Evolutionary conservation across 2,888 invertebrate genomes (phyloP), one percentile per base, ranked within the genome.

Genomic region (Acrocera orbiculus): DNA sequence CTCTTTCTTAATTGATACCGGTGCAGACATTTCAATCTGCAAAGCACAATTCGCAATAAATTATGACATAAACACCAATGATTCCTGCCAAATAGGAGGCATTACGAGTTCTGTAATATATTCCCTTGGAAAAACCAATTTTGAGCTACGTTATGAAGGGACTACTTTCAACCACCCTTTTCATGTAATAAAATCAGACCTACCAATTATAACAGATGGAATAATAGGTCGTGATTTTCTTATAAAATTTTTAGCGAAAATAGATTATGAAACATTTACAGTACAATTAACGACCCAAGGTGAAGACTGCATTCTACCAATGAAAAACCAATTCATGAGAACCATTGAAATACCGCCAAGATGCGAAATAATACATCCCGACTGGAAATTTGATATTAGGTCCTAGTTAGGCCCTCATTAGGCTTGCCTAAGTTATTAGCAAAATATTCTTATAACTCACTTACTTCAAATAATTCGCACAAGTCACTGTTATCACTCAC

Each of bases 241-340:
- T 9, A 30, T 13, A 14, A 30, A 30, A 13, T 11, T 22, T 22
- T 7, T 14, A 9, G n/a, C 20, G 14, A 20, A 30, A 8, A 30
- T 30, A 20, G 30, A 30, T 22, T 30, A 30, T 20, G 22, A 30
- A n/a, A 20, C 22, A 30, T 30, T 11, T 20, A 14, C 30, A 13
- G 5, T 30, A 20, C 19, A 20, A 5, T 22, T 30, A 30, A 30
- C 4, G 22, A 13, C 14, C 11, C 8, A 22, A 9, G 10, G 5
- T 13, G 10, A 14, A 6, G 30, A 19, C 15, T 4, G 19, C 9
- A 20, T 20, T 13, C 15, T 30, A 30, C 30, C 22, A 8, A 5
- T 30, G 13, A 20, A 30, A 13, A 22, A 22, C 20, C 19, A 30
- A 11, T 22, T 22, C 9, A 8, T 30, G 3, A 30, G 22, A 4